Evolutionary conservation across 64 coral and sea anemone genomes (phyloP).

Genomic region (Stylophora pistillata): DNA sequence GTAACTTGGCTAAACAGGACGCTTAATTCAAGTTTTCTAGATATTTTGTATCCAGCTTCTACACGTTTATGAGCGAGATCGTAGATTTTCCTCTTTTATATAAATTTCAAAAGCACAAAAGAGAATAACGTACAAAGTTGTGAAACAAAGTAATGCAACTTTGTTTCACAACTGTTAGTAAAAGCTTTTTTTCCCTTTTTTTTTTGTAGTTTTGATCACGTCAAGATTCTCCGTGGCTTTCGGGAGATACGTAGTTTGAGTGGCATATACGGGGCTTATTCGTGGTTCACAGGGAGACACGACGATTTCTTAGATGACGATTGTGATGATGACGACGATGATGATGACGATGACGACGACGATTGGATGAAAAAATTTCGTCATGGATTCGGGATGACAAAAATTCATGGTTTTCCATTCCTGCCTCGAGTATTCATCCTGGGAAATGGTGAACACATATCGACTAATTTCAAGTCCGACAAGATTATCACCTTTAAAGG

Average conservation of each 20-base stretch:
- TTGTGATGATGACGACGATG: slow-evolving; percentile 18
- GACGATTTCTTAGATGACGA: slow-evolving; percentile 14
- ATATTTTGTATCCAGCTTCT: no score
- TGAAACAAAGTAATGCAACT: no score
- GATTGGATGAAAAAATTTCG: background rate
- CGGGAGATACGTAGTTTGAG: background rate
- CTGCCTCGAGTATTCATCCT: background rate
- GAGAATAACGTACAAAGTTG: no score
- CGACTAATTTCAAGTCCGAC: slow-evolving; percentile 15
- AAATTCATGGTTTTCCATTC: slow-evolving; percentile 22
- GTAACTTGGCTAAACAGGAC: no score
- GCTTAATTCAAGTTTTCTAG: no score
- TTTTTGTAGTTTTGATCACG: slow-evolving; percentile 21
- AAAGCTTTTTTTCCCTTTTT: background rate
- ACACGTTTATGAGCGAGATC: no score
- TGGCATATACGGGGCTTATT: slow-evolving; percentile 7
- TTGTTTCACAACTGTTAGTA: no score
- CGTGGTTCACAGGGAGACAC: background rate
- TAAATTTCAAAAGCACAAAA: no score
- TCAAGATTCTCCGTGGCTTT: background rate
- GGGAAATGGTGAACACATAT: slow-evolving; percentile 23
- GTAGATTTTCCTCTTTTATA: no score
- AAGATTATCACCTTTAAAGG: slow-evolving; percentile 15
- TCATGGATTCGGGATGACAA: background rate
- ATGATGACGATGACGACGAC: slow-evolving; percentile 1